Evolutionary conservation across 2,888 invertebrate species (phyloP).

Genomic region (Dryobota labecula): DNA sequence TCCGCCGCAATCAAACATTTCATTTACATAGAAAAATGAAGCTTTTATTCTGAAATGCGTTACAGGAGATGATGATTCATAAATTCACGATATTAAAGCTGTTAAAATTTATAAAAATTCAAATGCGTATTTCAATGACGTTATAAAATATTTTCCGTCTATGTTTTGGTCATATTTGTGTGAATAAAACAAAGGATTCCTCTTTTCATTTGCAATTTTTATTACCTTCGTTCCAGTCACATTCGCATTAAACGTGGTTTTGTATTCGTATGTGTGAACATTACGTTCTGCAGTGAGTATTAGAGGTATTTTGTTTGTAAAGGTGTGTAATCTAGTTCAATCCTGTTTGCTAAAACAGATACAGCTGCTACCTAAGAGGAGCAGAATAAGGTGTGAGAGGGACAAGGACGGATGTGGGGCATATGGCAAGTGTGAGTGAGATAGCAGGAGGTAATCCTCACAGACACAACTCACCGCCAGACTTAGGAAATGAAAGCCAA

Average conservation of each 20-base stretch:
- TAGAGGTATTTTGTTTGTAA: constrained; percentile 37
- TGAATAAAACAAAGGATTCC: constrained; percentile 31
- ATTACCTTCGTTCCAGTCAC: constrained; percentile 7
- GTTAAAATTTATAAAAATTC: constrained; percentile 59
- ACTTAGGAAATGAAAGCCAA: constrained; percentile 83
- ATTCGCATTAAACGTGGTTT: constrained; percentile 9
- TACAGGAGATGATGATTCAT: constrained; percentile 57
- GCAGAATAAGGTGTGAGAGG: constrained; percentile 67
- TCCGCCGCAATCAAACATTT: constrained; percentile 66
- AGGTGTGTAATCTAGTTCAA: constrained; percentile 62
- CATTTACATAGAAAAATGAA: constrained; percentile 64
- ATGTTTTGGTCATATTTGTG: constrained; percentile 36
- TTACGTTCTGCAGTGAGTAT: constrained; percentile 6
- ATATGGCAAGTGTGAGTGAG: constrained; percentile 62
- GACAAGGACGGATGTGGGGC: constrained; percentile 43
- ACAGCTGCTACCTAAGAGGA: constrained; percentile 66
- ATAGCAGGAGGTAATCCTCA: constrained; percentile 72
- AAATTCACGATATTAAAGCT: constrained; percentile 59
- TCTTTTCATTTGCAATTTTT: constrained; percentile 36
- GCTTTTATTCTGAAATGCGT: constrained; percentile 53
- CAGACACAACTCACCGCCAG: constrained; percentile 74
- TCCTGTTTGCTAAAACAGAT: constrained; percentile 64
- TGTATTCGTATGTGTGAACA: background rate
- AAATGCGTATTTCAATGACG: constrained; percentile 46
- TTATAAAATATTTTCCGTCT: constrained; percentile 44